Evolutionary conservation across 2,888 invertebrate species (phyloP).

Genomic region (Cantharis rufa): DNA sequence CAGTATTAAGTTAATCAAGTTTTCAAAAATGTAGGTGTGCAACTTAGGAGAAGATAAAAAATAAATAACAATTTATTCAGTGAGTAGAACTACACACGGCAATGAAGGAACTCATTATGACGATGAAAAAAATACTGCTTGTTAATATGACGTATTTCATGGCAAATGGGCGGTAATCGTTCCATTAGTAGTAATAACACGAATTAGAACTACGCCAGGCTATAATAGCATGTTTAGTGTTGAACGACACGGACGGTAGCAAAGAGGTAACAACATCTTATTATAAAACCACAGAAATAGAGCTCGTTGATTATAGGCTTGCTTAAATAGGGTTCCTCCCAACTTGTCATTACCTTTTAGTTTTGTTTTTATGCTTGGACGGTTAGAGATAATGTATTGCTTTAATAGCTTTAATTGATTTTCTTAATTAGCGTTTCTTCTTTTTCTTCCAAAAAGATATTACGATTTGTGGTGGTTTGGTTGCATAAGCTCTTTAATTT

Average conservation of each 20-base stretch:
- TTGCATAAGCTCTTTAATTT: neutral
- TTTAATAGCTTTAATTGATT: neutral
- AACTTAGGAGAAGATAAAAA: neutral
- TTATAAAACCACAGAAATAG: constrained; percentile 22
- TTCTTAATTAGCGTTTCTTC: neutral
- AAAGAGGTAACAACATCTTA: constrained; percentile 20
- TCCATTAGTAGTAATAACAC: constrained; percentile 29
- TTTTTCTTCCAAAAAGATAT: neutral
- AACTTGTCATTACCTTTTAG: constrained; percentile 26
- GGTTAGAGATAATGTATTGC: neutral
- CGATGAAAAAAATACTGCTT: constrained; percentile 5
- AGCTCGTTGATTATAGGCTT: constrained; percentile 27
- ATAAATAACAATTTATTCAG: neutral
- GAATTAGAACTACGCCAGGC: constrained; percentile 25
- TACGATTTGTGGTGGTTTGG: neutral
- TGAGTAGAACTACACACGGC: neutral
- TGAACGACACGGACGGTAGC: constrained; percentile 23
- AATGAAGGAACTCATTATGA: neutral
- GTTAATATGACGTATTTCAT: constrained; percentile 18
- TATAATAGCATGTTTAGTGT: constrained; percentile 27
- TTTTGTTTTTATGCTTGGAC: constrained; percentile 14
- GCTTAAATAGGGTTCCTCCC: constrained; percentile 20
- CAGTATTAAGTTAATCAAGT: neutral
- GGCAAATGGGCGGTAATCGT: constrained; percentile 29
- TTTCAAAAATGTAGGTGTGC: neutral